These are phyloP conservation scores for Neelides sp. DNA, from an alignment of 1,140 invertebrate genomes.

Conservation along the genomic window DNA sequence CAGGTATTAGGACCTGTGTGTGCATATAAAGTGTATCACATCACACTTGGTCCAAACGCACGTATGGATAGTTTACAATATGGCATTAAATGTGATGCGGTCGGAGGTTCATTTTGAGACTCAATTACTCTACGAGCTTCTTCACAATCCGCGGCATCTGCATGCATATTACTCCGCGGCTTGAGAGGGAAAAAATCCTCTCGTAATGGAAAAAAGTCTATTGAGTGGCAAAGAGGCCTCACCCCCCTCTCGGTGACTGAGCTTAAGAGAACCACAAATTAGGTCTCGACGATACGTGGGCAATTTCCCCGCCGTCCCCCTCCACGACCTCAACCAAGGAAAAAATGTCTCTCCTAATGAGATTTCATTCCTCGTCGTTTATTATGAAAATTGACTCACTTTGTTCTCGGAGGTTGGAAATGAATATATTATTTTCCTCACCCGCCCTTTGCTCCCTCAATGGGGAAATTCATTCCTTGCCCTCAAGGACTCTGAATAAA, in stretches of 20 bases:
- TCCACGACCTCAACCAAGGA: conserved; percentile 13
- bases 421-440: conserved; percentile 28
- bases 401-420: conserved; percentile 25
- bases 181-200: conserved; percentile 27
- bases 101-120: conserved; percentile 23
- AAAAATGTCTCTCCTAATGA: conserved; percentile 30
- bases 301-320: too few species aligned
- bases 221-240: conserved; percentile 31
- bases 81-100: too few species aligned
- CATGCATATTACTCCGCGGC: too few species aligned
- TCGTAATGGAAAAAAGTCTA: conserved; percentile 32
- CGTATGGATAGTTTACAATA: too few species aligned
- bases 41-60: too few species aligned
- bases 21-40: too few species aligned
- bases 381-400: conserved; percentile 31
- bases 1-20: too few species aligned
- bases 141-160: too few species aligned
- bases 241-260: too few species aligned
- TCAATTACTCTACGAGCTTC: conserved; percentile 30
- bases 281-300: too few species aligned
- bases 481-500: conserved; percentile 27
- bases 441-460: too few species aligned
- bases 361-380: conserved; percentile 30
- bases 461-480: too few species aligned
- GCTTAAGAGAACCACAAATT: conserved; percentile 10